A percentile compares a stretch with the other conserved stretches of the same genome.
These are phyloP conservation scores for Holocentrus rufus DNA, from an alignment of 2,797 vertebrate species.

Conservation along the genomic window DNA sequence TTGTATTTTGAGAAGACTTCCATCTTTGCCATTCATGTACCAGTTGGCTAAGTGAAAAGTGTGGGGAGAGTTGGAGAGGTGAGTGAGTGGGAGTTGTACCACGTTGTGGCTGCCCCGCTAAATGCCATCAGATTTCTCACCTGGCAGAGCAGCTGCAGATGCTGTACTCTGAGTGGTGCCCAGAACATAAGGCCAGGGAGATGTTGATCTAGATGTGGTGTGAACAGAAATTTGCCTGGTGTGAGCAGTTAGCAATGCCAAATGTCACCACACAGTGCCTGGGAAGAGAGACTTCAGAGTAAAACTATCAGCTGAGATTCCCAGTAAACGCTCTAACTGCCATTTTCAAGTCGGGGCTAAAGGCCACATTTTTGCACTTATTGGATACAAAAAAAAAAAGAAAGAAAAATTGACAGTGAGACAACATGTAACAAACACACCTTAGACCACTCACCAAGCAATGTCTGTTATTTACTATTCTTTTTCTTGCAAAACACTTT, in stretches of 20 bases:
- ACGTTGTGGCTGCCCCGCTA: conserved; percentile 1
- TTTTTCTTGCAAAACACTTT: neutral
- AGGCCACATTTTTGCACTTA: no score
- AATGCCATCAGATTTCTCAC: conserved; percentile 20
- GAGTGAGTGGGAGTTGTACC: neutral
- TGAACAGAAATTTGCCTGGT: conserved; percentile 30
- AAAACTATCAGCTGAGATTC: conserved; percentile 21
- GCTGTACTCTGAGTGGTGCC: conserved; percentile 27
- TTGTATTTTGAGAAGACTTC: no score
- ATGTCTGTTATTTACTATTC: neutral
- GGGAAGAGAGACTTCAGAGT: conserved; percentile 14
- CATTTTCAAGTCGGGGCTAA: no score
- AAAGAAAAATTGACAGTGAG: no score
- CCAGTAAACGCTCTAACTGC: neutral
- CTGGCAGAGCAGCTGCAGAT: conserved; percentile 39
- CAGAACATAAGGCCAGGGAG: conserved; percentile 26
- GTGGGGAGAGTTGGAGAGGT: neutral
- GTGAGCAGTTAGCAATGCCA: conserved; percentile 27
- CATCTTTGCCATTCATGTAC: no score
- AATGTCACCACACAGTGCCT: conserved; percentile 20
- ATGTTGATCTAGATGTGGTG: conserved; percentile 30
- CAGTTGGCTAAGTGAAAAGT: no score
- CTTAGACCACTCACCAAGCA: no score
- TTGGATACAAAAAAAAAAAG: no score
- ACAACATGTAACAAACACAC: no score